A percentile compares a stretch with the other conserved stretches of the same genome.
Evolutionary conservation across 2,888 invertebrate species (phyloP).

Genomic region (Pristionchus maxplancki): DNA sequence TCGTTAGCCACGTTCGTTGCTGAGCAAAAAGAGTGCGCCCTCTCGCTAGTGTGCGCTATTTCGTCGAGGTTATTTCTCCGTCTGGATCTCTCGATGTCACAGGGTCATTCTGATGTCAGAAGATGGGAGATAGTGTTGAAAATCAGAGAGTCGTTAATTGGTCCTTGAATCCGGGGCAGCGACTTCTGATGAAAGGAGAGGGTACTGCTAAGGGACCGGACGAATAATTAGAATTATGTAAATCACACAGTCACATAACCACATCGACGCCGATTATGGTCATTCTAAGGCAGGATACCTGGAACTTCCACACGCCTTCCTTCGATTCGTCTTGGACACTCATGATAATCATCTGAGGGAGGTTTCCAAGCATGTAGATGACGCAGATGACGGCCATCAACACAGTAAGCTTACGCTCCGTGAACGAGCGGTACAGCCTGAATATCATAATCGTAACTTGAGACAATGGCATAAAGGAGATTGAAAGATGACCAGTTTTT

Average conservation of each 20-base stretch:
- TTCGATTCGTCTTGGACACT: conserved; percentile 71
- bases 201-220: neutral
- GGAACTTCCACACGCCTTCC: conserved; percentile 70
- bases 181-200: neutral
- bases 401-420: conserved; percentile 74
- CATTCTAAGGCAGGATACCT: conserved; percentile 60
- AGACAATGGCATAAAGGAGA: no score
- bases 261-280: neutral
- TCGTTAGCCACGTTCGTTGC: neutral
- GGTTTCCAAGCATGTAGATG: conserved; percentile 74
- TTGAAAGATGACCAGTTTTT: no score
- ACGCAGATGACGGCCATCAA: conserved; percentile 75
- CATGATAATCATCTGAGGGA: conserved; percentile 76
- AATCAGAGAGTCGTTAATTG: neutral
- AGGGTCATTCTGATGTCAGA: neutral
- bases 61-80: neutral
- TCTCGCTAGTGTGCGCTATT: neutral
- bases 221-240: no score
- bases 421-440: conserved; percentile 65
- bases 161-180: neutral
- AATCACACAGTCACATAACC: no score
- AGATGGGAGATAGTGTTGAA: neutral
- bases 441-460: neutral
- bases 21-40: neutral
- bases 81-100: neutral